A percentile compares a stretch with the other conserved stretches of the same genome.
These are phyloP conservation scores for Cryptotis parvus DNA, from an alignment of 2,113 vertebrate species.

Conservation along the genomic window DNA sequence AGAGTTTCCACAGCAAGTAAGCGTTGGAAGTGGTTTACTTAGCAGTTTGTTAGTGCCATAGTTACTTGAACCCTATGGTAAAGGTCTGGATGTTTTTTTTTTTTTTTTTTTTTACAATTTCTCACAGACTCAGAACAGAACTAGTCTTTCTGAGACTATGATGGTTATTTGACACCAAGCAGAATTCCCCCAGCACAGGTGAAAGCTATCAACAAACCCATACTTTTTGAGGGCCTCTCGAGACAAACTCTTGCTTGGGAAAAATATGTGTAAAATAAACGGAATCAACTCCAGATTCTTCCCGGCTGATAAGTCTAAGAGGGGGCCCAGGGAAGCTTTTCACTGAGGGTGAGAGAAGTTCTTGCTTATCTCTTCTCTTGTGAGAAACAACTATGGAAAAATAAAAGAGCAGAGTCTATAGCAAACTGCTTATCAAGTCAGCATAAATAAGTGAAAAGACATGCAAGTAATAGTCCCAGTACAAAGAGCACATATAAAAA, in stretches of 20 bases:
- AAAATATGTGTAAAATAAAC: conserved; percentile 65
- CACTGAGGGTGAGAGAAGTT: conserved; percentile 10
- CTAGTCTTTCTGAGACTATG: background rate
- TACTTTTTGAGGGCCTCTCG: conserved; percentile 66
- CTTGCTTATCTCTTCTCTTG: conserved; percentile 16
- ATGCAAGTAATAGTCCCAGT: background rate
- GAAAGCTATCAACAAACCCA: conserved; percentile 79
- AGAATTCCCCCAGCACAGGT: conserved; percentile 74
- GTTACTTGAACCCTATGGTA: background rate
- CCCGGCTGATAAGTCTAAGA: background rate
- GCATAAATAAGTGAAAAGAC: conserved; percentile 25
- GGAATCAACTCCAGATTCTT: conserved; percentile 81
- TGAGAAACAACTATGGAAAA: conserved; percentile 6
- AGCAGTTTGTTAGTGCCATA: background rate
- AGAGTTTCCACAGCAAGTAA: background rate
- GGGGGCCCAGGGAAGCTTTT: conserved; percentile 11
- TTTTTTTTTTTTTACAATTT: conserved; percentile 40
- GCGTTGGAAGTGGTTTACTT: background rate
- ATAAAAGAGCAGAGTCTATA: background rate
- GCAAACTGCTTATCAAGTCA: background rate
- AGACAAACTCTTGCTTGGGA: conserved; percentile 64
- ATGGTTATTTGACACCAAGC: conserved; percentile 70
- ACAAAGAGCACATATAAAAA: background rate
- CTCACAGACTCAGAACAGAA: conserved; percentile 11
- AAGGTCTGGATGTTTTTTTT: background rate